These are phyloP conservation scores for Samia ricini DNA, from an alignment of 1,140 invertebrate genomes.

Conservation along the genomic window DNA sequence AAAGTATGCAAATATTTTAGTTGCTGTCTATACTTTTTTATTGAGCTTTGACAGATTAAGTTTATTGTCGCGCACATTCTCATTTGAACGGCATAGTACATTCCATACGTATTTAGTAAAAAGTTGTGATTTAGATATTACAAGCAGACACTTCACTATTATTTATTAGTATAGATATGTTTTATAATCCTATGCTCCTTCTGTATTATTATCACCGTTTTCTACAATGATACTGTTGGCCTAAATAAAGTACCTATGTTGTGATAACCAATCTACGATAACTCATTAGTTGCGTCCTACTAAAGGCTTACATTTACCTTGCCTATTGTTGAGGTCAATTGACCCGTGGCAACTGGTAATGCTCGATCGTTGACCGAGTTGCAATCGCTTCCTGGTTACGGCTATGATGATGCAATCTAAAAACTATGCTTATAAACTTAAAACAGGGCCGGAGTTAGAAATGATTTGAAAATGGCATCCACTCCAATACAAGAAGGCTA, in stretches of 20 bases:
- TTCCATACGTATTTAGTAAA: too few relatives aligned
- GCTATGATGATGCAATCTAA: constrained; percentile 15
- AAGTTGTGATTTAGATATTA: too few relatives aligned
- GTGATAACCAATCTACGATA: background rate
- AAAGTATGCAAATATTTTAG: too few relatives aligned
- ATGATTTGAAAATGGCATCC: background rate
- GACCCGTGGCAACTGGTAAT: constrained; percentile 35
- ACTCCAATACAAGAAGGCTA: background rate
- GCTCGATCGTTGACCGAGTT: constrained; percentile 28
- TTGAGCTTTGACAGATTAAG: too few relatives aligned
- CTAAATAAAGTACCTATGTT: background rate
- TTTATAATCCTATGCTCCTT: too few relatives aligned
- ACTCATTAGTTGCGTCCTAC: background rate
- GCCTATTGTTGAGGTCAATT: constrained; percentile 34
- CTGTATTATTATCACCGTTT: background rate
- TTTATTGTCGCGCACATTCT: too few relatives aligned
- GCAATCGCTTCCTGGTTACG: constrained; percentile 20
- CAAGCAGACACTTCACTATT: too few relatives aligned
- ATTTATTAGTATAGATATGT: too few relatives aligned
- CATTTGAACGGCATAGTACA: too few relatives aligned
- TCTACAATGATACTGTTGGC: background rate
- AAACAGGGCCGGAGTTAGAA: background rate
- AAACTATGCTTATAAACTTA: constrained; percentile 3
- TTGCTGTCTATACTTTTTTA: too few relatives aligned
- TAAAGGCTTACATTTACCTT: background rate